Evolutionary conservation across 2,113 vertebrate species (phyloP).

Genomic region (Pomatorhinus ruficollis): DNA sequence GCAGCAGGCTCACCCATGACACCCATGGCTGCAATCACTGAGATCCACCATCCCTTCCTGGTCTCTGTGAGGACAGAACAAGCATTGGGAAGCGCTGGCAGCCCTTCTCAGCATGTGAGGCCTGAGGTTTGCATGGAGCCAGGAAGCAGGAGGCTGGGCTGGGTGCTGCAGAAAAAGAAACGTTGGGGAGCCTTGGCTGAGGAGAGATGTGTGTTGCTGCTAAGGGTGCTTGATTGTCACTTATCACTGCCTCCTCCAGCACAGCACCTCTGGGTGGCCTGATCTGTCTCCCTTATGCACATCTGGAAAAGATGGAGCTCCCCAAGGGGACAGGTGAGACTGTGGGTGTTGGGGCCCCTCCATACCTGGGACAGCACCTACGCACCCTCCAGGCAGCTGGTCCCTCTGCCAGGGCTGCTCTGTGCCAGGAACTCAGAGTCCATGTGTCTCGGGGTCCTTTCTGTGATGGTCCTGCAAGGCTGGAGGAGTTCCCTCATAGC

Average conservation of each 20-base stretch:
- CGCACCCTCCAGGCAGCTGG: not conserved
- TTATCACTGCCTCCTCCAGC: not conserved
- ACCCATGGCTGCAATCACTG: not conserved
- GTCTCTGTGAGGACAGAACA: not conserved
- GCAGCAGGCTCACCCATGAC: not conserved
- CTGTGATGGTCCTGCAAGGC: rapidly evolving
- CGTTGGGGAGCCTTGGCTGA: not conserved
- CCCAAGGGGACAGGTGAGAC: not conserved
- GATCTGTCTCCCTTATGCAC: not conserved
- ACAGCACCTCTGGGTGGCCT: not conserved
- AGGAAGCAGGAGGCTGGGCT: not conserved
- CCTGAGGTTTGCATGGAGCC: not conserved
- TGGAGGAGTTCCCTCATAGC: not conserved
- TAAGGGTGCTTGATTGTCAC: not conserved
- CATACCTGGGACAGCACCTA: rapidly evolving
- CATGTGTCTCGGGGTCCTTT: rapidly evolving
- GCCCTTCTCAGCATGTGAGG: not conserved
- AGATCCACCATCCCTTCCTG: rapidly evolving
- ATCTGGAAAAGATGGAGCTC: not conserved
- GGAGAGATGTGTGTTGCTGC: rapidly evolving
- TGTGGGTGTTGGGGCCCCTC: not conserved
- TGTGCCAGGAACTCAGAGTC: rapidly evolving
- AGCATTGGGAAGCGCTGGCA: rapidly evolving
- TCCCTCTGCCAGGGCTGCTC: not conserved
- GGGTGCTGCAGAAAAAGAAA: not conserved